Evolutionary conservation across 2,113 vertebrate species (phyloP).

Genomic region (Dicaeum eximium): DNA sequence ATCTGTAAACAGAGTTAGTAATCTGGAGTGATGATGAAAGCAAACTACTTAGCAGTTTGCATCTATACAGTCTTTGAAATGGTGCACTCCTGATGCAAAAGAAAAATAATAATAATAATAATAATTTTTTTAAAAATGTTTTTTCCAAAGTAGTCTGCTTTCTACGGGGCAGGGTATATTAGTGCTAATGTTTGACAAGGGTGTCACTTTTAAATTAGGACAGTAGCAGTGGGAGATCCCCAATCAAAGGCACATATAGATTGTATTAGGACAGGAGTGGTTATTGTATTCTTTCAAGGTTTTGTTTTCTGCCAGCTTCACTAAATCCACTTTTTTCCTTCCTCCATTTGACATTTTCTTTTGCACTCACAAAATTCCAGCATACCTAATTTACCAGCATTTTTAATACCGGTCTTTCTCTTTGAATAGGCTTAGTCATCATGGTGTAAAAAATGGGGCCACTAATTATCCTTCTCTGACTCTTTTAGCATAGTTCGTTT

Average conservation of each 20-base stretch:
- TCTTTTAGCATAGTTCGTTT: neutral
- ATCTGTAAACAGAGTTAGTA: neutral
- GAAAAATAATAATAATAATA: neutral
- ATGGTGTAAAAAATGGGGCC: neutral
- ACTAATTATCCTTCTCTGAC: neutral
- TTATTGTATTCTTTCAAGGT: neutral
- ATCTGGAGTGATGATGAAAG: neutral
- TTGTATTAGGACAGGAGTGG: neutral
- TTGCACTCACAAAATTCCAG: neutral
- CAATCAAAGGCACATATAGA: rapidly evolving
- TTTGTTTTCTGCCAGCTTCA: neutral
- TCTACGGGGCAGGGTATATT: neutral
- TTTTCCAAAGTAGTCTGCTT: neutral
- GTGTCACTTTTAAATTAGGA: neutral
- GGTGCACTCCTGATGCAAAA: neutral
- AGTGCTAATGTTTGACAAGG: neutral
- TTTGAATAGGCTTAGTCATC: neutral
- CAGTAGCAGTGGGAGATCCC: neutral
- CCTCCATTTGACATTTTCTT: neutral
- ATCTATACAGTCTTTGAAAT: neutral
- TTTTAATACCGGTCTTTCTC: neutral
- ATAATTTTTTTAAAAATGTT: neutral
- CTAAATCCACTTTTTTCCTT: neutral
- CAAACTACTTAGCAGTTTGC: neutral
- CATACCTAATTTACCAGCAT: neutral